phyloP scores from a whole-genome alignment of 1,140 invertebrate genomes.

The Carposina sasakii region DNA sequence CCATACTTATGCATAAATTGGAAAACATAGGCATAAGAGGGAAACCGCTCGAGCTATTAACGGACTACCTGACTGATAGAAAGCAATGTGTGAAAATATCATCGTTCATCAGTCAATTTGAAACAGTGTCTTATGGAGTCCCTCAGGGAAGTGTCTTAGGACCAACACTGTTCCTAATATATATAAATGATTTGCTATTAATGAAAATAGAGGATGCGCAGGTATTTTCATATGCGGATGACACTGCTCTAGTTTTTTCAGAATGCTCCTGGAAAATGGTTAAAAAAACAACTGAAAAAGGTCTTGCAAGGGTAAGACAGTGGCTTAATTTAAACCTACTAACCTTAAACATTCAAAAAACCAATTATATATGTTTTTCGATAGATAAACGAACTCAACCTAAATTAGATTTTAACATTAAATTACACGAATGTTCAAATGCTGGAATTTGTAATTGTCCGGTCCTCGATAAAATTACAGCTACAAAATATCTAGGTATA shows the following conservation, averaged over 20 bases:
- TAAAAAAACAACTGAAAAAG: background rate
- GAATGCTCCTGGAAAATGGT: background rate
- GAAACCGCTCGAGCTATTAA: background rate
- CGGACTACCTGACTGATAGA: constrained; percentile 1
- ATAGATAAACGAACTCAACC: background rate
- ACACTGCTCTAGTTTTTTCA: constrained; percentile 4
- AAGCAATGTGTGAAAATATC: constrained; percentile 2
- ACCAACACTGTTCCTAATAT: constrained; percentile 19
- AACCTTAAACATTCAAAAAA: background rate
- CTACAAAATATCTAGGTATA: background rate
- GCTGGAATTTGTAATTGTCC: background rate
- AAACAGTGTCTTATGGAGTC: constrained; percentile 1
- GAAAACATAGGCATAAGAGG: constrained; percentile 20
- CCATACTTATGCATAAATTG: constrained; percentile 20
- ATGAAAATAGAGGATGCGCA: background rate
- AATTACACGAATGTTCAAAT: background rate
- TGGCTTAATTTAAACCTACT: background rate
- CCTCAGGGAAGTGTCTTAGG: constrained; percentile 18
- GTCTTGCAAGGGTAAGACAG: background rate
- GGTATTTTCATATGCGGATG: constrained; percentile 10
- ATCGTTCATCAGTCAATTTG: background rate
- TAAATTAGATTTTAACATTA: background rate
- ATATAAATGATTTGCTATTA: constrained; percentile 18
- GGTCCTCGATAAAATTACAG: background rate
- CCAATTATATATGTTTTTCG: background rate